A percentile compares a stretch with the other conserved stretches of the same genome.
Evolutionary conservation across 2,113 vertebrate species (phyloP).

Genomic region (Gymnarchus niloticus): DNA sequence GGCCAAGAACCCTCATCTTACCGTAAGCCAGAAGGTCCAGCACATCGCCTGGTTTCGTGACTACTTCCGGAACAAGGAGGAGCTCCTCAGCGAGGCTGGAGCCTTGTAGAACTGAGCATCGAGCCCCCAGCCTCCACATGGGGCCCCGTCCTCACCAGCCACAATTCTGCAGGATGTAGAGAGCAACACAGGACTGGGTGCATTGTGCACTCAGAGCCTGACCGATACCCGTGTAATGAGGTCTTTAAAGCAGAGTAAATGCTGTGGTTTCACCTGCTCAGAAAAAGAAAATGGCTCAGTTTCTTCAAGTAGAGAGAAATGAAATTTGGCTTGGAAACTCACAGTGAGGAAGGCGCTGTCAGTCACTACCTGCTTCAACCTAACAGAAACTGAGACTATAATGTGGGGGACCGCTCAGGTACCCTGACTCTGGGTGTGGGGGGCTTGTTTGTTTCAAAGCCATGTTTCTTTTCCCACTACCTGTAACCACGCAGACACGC

Average conservation of each 20-base stretch:
- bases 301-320: neutral
- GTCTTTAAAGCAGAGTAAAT: neutral
- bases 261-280: neutral
- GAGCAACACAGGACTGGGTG: neutral
- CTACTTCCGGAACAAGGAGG: conserved; percentile 84
- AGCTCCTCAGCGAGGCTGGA: conserved; percentile 69
- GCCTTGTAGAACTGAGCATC: conserved; percentile 52
- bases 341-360: neutral
- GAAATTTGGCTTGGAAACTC: neutral
- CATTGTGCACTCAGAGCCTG: neutral
- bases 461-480: no score
- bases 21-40: conserved; percentile 78
- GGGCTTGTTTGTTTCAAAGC: no score
- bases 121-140: neutral
- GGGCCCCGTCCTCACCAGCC: neutral
- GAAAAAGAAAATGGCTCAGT: neutral
- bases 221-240: neutral
- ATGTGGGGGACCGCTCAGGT: no score
- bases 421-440: no score
- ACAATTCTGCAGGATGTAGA: neutral
- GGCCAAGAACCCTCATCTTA: conserved; percentile 80
- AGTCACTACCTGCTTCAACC: neutral
- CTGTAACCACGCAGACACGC: neutral
- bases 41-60: conserved; percentile 91
- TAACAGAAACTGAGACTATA: neutral